These are phyloP conservation scores for Pilophorus perplexus DNA, from an alignment of 2,888 invertebrate species.

Conservation along the genomic window DNA sequence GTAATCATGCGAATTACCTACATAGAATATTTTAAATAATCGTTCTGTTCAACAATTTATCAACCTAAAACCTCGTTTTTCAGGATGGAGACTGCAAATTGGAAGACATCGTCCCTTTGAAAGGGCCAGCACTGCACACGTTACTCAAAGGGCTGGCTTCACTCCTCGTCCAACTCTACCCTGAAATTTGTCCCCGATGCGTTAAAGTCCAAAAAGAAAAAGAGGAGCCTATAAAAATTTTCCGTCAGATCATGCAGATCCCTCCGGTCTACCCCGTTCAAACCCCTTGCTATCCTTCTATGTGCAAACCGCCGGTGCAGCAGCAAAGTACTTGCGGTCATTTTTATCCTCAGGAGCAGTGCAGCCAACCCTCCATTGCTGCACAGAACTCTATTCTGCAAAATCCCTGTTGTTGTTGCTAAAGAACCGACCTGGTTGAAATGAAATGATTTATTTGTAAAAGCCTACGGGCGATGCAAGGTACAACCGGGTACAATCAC, in stretches of 20 bases:
- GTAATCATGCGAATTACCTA: too few relatives aligned
- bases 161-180: slow-evolving; percentile 29
- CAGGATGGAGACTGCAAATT: slow-evolving; percentile 24
- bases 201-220: not conserved
- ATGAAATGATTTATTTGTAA: too few relatives aligned
- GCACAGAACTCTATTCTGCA: not conserved
- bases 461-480: too few relatives aligned
- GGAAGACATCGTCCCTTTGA: slow-evolving; percentile 11
- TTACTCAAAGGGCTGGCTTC: slow-evolving; percentile 22
- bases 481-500: too few relatives aligned
- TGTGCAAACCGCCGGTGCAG: not conserved
- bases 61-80: not conserved
- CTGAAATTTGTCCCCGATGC: slow-evolving; percentile 5
- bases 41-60: too few relatives aligned
- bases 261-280: slow-evolving; percentile 4
- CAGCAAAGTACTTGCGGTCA: not conserved
- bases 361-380: too few relatives aligned
- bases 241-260: slow-evolving; percentile 36
- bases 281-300: not conserved
- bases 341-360: too few relatives aligned
- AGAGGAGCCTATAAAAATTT: slow-evolving; percentile 35
- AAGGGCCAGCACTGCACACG: slow-evolving; percentile 30
- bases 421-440: too few relatives aligned
- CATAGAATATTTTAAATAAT: too few relatives aligned
- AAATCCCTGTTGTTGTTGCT: too few relatives aligned